Conservation (phyloP, 2,888 invertebrate genomes). For the Erebia palarica region DNA sequence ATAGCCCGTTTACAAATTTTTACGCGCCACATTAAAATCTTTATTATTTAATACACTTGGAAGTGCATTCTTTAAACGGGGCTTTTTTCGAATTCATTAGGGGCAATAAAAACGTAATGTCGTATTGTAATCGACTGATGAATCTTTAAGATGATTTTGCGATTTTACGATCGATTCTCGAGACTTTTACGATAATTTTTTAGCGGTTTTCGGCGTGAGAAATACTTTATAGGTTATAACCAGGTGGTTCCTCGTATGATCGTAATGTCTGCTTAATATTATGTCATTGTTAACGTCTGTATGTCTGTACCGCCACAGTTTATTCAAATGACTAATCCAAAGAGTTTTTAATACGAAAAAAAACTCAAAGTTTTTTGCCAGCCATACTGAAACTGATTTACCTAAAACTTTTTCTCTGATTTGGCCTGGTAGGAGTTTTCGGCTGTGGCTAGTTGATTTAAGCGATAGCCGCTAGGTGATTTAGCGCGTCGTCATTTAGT, state of each 20-base stretch:
- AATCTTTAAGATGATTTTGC: constrained; percentile 76
- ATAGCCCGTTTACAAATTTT: constrained; percentile 75
- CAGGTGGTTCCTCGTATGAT: constrained; percentile 36
- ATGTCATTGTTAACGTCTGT: constrained; percentile 18
- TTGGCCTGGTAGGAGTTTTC: too few relatives aligned
- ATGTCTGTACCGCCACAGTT: background rate
- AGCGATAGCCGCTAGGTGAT: too few relatives aligned
- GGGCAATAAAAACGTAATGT: constrained; percentile 76
- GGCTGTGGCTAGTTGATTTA: too few relatives aligned
- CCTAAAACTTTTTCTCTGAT: too few relatives aligned
- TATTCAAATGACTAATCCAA: background rate
- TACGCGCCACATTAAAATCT: constrained; percentile 67
- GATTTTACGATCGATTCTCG: constrained; percentile 73
- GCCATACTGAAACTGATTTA: too few relatives aligned
- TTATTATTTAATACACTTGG: constrained; percentile 73
- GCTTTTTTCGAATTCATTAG: constrained; percentile 67
- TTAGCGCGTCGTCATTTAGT: too few relatives aligned
- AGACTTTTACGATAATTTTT: constrained; percentile 61
- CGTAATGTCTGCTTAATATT: constrained; percentile 11
- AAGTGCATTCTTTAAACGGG: constrained; percentile 38
- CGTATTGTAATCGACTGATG: constrained; percentile 73
- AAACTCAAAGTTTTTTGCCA: background rate
- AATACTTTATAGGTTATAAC: constrained; percentile 42
- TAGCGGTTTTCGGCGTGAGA: constrained; percentile 67
- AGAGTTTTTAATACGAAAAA: background rate